A percentile compares a stretch with the other conserved stretches of the same genome.
Conservation (phyloP, 2,888 invertebrate species). For the Anthophora plumipes region DNA sequence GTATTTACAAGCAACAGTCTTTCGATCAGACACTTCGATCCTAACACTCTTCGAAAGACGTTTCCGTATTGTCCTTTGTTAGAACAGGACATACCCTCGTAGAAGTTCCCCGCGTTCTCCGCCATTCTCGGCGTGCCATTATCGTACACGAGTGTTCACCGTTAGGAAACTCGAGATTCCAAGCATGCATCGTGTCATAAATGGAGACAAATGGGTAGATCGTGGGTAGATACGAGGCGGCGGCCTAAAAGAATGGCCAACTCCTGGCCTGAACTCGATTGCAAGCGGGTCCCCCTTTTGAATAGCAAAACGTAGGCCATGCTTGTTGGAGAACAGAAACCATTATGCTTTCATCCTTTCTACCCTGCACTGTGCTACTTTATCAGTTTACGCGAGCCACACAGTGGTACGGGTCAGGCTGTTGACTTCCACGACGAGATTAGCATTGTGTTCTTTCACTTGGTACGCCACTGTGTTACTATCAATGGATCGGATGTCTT, state of each 20-base stretch:
- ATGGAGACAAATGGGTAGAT: constrained; percentile 62
- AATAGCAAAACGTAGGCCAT: constrained; percentile 10
- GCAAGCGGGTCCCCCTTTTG: constrained; percentile 15
- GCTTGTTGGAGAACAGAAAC: constrained; percentile 19
- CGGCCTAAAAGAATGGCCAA: constrained; percentile 32
- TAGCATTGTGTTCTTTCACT: constrained; percentile 18
- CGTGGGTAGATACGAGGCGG: constrained; percentile 48
- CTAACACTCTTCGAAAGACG: not conserved
- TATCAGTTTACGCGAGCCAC: constrained; percentile 10
- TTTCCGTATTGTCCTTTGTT: constrained; percentile 43
- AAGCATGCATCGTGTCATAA: constrained; percentile 28
- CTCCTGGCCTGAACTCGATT: constrained; percentile 17
- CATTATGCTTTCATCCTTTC: constrained; percentile 6
- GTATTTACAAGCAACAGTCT: not conserved
- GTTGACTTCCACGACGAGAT: constrained; percentile 21
- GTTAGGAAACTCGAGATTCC: constrained; percentile 65
- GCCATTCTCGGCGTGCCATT: constrained; percentile 64
- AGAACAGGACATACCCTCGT: constrained; percentile 19
- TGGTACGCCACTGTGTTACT: not conserved
- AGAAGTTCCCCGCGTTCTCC: constrained; percentile 28
- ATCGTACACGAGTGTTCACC: constrained; percentile 52
- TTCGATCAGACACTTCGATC: not conserved
- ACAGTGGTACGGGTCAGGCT: not conserved
- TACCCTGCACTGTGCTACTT: not conserved
- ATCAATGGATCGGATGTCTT: not conserved